Percentiles rank a stretch among this genome's conserved stretches.
These are phyloP conservation scores for Nebria salina DNA, from an alignment of 2,888 invertebrate genomes.

Conservation along the genomic window DNA sequence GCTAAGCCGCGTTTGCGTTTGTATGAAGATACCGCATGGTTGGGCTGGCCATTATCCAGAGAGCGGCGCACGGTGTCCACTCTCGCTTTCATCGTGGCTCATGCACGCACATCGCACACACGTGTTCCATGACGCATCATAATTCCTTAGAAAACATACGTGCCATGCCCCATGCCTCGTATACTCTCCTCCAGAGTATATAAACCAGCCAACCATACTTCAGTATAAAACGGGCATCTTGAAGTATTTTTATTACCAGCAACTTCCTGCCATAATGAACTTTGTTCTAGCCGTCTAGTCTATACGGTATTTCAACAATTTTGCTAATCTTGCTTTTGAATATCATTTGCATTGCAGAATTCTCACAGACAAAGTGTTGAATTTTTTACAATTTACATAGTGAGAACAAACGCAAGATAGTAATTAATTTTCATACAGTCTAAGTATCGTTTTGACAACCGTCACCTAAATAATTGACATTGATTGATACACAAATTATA, in stretches of 20 bases:
- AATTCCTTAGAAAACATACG: background rate
- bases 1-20: background rate
- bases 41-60: slow-evolving; percentile 8
- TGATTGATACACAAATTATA: background rate
- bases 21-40: background rate
- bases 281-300: background rate
- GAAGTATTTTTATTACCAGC: slow-evolving; percentile 1
- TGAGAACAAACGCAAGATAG: no score
- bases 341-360: no score
- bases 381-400: no score
- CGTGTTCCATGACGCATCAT: slow-evolving; percentile 1
- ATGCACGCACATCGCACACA: background rate
- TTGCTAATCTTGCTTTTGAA: background rate
- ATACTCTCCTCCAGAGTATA: background rate
- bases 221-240: background rate
- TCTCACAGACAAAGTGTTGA: no score
- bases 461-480: slow-evolving; percentile 1
- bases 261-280: slow-evolving; percentile 7
- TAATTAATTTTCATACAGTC: no score
- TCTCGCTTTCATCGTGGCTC: slow-evolving; percentile 11
- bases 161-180: slow-evolving; percentile 7
- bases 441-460: background rate
- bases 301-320: background rate
- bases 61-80: slow-evolving; percentile 10
- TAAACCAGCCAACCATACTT: slow-evolving; percentile 3